These are phyloP conservation scores for Peromyscus californicus DNA, from an alignment of 2,113 vertebrate genomes.

Conservation along the genomic window DNA sequence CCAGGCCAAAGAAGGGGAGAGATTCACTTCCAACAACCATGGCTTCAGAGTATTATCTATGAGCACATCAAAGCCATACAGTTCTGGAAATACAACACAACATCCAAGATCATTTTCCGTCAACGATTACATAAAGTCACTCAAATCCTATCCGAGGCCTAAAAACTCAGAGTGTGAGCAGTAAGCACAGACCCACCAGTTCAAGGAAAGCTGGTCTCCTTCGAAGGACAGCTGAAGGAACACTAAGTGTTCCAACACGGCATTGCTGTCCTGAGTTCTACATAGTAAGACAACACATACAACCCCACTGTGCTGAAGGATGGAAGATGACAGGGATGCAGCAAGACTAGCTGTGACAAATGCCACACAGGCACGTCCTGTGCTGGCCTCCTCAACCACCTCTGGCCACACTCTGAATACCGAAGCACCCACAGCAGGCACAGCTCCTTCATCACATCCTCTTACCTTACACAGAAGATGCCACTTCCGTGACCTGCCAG, in stretches of 20 bases:
- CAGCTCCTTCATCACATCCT: not conserved
- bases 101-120: slow-evolving; percentile 65
- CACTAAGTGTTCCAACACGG: not conserved
- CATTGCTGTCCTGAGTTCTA: not conserved
- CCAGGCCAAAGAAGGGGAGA: slow-evolving; percentile 98
- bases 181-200: not conserved
- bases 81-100: slow-evolving; percentile 90
- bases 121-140: slow-evolving; percentile 19
- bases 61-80: slow-evolving; percentile 99
- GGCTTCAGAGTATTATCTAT: slow-evolving; percentile 97
- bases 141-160: slow-evolving; percentile 1
- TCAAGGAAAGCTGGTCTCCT: slow-evolving; percentile 44
- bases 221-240: slow-evolving; percentile 25
- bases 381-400: not conserved
- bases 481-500: slow-evolving; percentile 49
- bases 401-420: not conserved
- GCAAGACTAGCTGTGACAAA: not conserved
- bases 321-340: not conserved
- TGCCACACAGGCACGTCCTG: not conserved
- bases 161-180: slow-evolving; percentile 7
- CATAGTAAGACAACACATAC: not conserved
- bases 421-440: not conserved
- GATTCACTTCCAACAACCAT: slow-evolving; percentile 98
- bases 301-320: not conserved
- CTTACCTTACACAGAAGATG: not conserved